Base-by-base conservation (phyloP, 2,797 vertebrate genomes). In the Neomorphus geoffroyi region DNA sequence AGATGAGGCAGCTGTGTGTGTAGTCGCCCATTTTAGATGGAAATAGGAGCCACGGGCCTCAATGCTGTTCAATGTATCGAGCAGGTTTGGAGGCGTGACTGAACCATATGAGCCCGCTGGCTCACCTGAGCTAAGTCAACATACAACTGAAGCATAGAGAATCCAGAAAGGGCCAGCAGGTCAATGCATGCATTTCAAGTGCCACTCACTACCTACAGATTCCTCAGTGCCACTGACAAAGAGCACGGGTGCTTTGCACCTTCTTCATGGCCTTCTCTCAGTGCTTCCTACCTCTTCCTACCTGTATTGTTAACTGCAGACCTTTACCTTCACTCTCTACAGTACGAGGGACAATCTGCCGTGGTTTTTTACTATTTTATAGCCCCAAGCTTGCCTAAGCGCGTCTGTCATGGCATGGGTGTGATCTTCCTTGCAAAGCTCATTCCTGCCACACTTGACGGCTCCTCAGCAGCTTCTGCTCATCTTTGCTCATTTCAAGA, bases 401-500 rank as follows among this genome's bases (percentile, higher is more conserved):
- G 50, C 28, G 70, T 9, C 41, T 46, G 43, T 39, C 43, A 54
- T 48, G 64, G 9, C 35, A 14, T 1, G 2, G 23, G 39, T 43
- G 57, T 82, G 67, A 35, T 90, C 48, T 48, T 73, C 45, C 8
- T 88, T 87, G 67, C 3, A 1, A 90, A 66, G 39, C 35, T 78
- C 45, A 60, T 86, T 80, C 24, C 30, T 90, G 57, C 23, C 53
- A 23, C 67, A 71, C 61, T 56, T 53, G 35, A 54, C 75, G 71
- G 72, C 48, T 91, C 64, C 57, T 94, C 92, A 91, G 53, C 80
- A 86, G 61, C 48, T 80, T 74, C 80, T 90, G 72, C 28, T 60
- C 48, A 61, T 87, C 45, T 92, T 62, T 56, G 7, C 9, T 58
- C 27, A 28, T 86, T 94, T 86, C 61, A 74, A 78, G 80, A 96